Percentiles rank a stretch among this genome's conserved stretches.
Evolutionary conservation across 2,113 vertebrate genomes (phyloP).

Genomic region (Rattus rattus): DNA sequence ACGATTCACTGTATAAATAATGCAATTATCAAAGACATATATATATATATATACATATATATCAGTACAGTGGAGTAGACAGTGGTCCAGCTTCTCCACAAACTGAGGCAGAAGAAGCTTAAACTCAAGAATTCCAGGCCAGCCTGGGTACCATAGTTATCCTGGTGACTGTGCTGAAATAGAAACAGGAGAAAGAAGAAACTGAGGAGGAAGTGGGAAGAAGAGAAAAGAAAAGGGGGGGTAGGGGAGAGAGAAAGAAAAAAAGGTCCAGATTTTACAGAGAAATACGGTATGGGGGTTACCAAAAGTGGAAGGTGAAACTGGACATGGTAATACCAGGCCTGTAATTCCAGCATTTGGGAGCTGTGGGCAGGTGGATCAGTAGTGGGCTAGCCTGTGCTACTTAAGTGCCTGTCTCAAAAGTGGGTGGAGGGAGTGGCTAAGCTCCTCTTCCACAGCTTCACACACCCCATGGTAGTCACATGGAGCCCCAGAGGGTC

Average conservation of each 20-base stretch:
- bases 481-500: not conserved
- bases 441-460: not conserved
- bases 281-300: not conserved
- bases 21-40: not conserved
- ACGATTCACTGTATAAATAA: not conserved
- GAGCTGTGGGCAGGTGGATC: too few relatives aligned
- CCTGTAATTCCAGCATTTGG: not conserved
- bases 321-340: too few relatives aligned
- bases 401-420: not conserved
- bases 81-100: not conserved
- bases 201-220: not conserved
- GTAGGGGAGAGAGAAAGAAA: not conserved
- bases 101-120: not conserved
- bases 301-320: not conserved
- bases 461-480: not conserved
- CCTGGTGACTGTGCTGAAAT: not conserved
- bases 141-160: not conserved
- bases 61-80: not conserved
- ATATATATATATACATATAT: too few relatives aligned
- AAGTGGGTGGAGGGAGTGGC: not conserved
- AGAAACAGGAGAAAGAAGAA: not conserved
- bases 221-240: not conserved
- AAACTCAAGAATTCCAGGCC: not conserved
- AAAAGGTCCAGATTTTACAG: not conserved
- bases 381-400: not conserved